Percentiles rank a stretch among this genome's conserved stretches.
These are phyloP conservation scores for Drosophila mimica DNA, from an alignment of 2,888 invertebrate genomes.

Conservation along the genomic window DNA sequence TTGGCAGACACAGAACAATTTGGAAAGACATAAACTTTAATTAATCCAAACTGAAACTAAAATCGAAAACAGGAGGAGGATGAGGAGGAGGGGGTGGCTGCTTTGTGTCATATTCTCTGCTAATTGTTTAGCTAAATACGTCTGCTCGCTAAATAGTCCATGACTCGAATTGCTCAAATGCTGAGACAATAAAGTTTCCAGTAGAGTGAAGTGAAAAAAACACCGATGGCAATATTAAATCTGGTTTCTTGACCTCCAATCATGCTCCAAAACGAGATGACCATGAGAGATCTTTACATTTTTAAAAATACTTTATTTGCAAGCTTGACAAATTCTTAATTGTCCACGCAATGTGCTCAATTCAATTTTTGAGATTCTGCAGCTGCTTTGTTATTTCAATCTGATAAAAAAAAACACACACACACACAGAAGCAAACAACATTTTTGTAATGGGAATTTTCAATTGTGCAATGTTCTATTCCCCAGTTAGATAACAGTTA, in stretches of 20 bases:
- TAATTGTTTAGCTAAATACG: constrained; percentile 59
- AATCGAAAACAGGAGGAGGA: constrained; percentile 8
- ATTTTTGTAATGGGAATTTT: constrained; percentile 2
- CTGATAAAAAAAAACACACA: neutral
- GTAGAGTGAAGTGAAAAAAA: neutral
- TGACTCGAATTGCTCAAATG: constrained; percentile 15
- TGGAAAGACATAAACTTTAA: constrained; percentile 48
- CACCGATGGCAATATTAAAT: constrained; percentile 24
- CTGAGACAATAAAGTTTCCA: constrained; percentile 28
- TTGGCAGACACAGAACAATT: constrained; percentile 47
- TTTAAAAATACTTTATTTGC: constrained; percentile 20
- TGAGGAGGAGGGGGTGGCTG: neutral
- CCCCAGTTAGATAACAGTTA: neutral
- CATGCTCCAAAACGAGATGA: constrained; percentile 27
- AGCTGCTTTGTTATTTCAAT: neutral
- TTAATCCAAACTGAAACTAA: constrained; percentile 47
- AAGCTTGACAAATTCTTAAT: constrained; percentile 21
- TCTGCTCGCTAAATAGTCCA: constrained; percentile 26
- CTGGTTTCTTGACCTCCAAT: constrained; percentile 44
- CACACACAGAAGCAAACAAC: neutral
- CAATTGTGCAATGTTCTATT: neutral
- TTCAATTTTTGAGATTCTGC: neutral
- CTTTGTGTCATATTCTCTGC: constrained; percentile 30
- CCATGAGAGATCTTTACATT: constrained; percentile 25
- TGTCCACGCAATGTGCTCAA: constrained; percentile 7